These are phyloP conservation scores for Cheilosia grossa DNA, from an alignment of 2,888 invertebrate species.

Conservation along the genomic window DNA sequence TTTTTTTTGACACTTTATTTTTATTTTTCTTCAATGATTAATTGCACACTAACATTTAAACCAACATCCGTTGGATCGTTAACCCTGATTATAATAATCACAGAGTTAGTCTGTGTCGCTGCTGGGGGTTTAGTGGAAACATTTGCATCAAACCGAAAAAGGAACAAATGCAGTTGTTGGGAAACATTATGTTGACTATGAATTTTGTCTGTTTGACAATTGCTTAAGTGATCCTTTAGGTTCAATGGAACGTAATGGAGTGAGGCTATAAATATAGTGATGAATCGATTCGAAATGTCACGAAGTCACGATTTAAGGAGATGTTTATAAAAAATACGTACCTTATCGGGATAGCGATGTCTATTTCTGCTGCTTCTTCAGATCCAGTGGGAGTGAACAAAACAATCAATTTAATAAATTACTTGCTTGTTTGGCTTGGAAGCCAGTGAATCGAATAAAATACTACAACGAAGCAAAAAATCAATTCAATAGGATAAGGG, in stretches of 20 bases:
- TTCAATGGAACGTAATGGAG: slow-evolving; percentile 15
- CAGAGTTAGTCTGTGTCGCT: slow-evolving; percentile 25
- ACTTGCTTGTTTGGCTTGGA: background rate
- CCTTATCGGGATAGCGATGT: background rate
- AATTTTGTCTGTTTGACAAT: slow-evolving; percentile 15
- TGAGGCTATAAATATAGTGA: background rate
- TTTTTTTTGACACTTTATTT: slow-evolving; percentile 1
- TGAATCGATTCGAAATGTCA: slow-evolving; percentile 41
- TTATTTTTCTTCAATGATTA: slow-evolving; percentile 48
- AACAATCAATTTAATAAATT: slow-evolving; percentile 42
- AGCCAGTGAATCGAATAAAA: background rate
- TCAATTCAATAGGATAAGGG: background rate
- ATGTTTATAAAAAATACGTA: background rate
- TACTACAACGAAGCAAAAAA: background rate
- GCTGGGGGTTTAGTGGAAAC: background rate
- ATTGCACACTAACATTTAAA: slow-evolving; percentile 42
- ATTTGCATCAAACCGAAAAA: background rate
- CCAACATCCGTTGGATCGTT: slow-evolving; percentile 43
- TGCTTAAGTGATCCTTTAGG: slow-evolving; percentile 3
- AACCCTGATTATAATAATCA: slow-evolving; percentile 61
- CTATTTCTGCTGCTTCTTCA: background rate
- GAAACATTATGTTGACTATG: slow-evolving; percentile 2
- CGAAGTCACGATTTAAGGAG: slow-evolving; percentile 45
- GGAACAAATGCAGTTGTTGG: background rate
- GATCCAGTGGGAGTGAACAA: background rate